These are phyloP conservation scores for Tolypeutes matacus DNA, from an alignment of 2,797 vertebrate genomes.

Conservation along the genomic window DNA sequence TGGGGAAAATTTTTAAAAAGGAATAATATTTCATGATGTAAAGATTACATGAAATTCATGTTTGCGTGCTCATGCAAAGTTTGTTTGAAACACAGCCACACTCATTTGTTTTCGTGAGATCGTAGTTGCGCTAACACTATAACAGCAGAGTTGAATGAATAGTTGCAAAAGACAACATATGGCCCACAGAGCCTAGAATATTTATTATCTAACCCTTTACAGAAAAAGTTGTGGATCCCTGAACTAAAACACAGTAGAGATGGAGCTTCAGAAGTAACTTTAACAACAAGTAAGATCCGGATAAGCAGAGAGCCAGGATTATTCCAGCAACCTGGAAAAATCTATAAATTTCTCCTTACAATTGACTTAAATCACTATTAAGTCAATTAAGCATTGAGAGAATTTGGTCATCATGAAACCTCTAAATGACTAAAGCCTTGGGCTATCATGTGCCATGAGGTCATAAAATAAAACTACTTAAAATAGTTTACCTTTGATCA, in stretches of 20 bases:
- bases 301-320: slow-evolving; percentile 22
- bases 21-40: neutral
- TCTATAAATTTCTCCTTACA: neutral
- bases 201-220: slow-evolving; percentile 17
- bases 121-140: neutral
- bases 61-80: slow-evolving; percentile 2
- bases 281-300: neutral
- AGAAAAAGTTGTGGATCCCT: neutral
- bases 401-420: slow-evolving; percentile 32
- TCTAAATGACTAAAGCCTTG: neutral
- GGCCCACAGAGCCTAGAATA: neutral
- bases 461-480: neutral
- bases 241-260: neutral
- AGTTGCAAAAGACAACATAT: neutral
- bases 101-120: neutral
- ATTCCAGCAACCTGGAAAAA: neutral
- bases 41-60: slow-evolving; percentile 40
- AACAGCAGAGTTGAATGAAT: neutral
- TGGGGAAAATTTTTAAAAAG: neutral
- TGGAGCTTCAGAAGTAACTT: neutral
- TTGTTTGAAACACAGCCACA: neutral
- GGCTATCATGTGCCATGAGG: neutral
- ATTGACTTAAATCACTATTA: neutral
- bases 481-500: slow-evolving; percentile 91
- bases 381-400: neutral